Evolutionary conservation across 2,888 invertebrate genomes (phyloP).

Genomic region (Dromius quadrimaculatus): DNA sequence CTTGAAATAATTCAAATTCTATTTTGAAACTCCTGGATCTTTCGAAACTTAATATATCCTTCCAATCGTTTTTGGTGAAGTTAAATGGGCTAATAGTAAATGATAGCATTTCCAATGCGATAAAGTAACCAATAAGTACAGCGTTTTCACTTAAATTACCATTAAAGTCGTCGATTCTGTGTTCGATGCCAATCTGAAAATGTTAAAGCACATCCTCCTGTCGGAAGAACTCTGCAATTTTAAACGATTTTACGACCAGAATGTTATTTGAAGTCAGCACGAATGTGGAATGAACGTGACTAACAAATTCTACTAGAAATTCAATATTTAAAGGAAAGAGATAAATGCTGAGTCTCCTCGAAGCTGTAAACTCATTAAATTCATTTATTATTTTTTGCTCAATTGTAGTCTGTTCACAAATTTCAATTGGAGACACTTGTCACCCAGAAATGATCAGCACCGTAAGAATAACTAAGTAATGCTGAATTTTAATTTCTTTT

Average conservation of each 20-base stretch:
- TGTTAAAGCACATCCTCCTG: conserved; percentile 2
- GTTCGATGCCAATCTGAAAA: conserved; percentile 1
- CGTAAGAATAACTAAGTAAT: no score
- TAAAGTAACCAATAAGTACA: conserved; percentile 47
- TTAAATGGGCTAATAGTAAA: conserved; percentile 1
- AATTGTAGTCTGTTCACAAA: no score
- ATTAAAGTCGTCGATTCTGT: conserved; percentile 38
- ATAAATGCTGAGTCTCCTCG: no score
- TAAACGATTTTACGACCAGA: conserved; percentile 46
- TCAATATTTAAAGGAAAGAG: no score
- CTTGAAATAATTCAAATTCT: no score
- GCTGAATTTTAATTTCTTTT: no score
- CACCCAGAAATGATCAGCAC: no score
- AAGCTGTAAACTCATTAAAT: no score
- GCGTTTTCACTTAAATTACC: conserved; percentile 46
- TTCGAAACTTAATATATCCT: no score
- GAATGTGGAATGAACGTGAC: conserved; percentile 3
- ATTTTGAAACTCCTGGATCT: no score
- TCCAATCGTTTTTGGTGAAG: neutral
- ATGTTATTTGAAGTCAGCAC: conserved; percentile 33
- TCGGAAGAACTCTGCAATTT: conserved; percentile 41
- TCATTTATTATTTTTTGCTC: no score
- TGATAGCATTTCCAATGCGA: conserved; percentile 23
- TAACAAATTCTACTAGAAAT: neutral
- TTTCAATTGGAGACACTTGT: no score